A percentile compares a stretch with the other conserved stretches of the same genome.
These are phyloP conservation scores for Bufotes viridis DNA, from an alignment of 2,797 vertebrate genomes.

Conservation along the genomic window DNA sequence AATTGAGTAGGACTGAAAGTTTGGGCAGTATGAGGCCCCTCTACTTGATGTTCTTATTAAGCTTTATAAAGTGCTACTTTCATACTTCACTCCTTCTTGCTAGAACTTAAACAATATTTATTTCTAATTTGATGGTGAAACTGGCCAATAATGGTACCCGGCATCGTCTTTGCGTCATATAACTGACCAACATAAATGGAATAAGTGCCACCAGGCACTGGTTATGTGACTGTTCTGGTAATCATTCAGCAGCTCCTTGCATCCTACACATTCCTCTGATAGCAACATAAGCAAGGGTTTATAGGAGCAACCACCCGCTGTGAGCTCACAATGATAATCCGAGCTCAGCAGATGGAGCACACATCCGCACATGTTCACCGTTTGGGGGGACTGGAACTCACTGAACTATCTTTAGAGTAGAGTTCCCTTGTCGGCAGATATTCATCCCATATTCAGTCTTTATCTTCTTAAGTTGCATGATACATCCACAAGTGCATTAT, in stretches of 20 bases:
- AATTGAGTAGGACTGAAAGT: not conserved
- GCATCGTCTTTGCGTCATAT: not conserved
- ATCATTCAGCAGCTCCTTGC: constrained; percentile 29
- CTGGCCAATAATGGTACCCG: not conserved
- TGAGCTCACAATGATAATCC: constrained; percentile 45
- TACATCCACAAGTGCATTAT: too few relatives aligned
- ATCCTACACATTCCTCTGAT: constrained; percentile 51
- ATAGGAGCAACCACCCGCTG: constrained; percentile 11
- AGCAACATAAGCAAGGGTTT: constrained; percentile 19
- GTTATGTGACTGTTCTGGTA: constrained; percentile 20
- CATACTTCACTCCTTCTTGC: not conserved
- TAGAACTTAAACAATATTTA: not conserved
- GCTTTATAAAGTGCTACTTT: not conserved
- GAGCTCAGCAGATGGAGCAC: constrained; percentile 32
- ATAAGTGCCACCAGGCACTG: not conserved
- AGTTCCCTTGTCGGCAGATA: not conserved
- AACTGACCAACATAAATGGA: not conserved
- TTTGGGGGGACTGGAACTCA: not conserved
- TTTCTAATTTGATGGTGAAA: not conserved
- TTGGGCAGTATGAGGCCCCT: not conserved
- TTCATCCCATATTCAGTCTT: not conserved
- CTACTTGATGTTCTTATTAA: not conserved
- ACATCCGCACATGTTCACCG: not conserved
- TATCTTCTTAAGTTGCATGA: not conserved
- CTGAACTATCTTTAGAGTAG: not conserved